Evolutionary conservation across 2,888 invertebrate species (phyloP).

Genomic region (Catotricha subobsoleta): DNA sequence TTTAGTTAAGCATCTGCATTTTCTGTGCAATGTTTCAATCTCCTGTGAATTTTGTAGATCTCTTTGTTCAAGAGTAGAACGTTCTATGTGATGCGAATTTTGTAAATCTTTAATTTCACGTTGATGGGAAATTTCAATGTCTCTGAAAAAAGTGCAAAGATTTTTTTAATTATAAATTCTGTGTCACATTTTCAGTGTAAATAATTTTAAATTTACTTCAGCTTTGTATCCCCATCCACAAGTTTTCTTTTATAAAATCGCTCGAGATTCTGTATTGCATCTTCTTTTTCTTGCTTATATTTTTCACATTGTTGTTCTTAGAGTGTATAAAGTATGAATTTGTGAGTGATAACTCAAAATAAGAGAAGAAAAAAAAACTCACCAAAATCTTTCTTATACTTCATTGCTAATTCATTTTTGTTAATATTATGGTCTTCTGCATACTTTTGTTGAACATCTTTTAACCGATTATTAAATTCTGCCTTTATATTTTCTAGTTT

Average conservation of each 20-base stretch:
- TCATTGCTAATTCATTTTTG: too few relatives aligned
- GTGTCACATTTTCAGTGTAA: too few relatives aligned
- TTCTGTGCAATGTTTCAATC: constrained; percentile 36
- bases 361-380: too few relatives aligned
- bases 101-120: constrained; percentile 27
- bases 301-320: constrained; percentile 38
- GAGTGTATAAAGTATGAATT: too few relatives aligned
- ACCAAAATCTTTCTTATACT: too few relatives aligned
- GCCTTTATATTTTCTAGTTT: too few relatives aligned
- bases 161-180: background rate
- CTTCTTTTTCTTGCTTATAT: constrained; percentile 36
- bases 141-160: constrained; percentile 20
- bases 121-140: constrained; percentile 30
- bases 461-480: too few relatives aligned
- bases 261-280: constrained; percentile 34
- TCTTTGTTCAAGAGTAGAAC: constrained; percentile 26
- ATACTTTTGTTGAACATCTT: too few relatives aligned
- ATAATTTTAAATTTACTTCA: constrained; percentile 29
- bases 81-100: constrained; percentile 27
- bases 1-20: constrained; percentile 38
- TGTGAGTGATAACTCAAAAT: too few relatives aligned
- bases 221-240: constrained; percentile 26
- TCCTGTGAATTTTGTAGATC: constrained; percentile 35
- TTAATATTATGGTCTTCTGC: too few relatives aligned
- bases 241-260: constrained; percentile 33